Base-by-base conservation (phyloP, 2,888 invertebrate genomes). In the Lagria hirta region DNA sequence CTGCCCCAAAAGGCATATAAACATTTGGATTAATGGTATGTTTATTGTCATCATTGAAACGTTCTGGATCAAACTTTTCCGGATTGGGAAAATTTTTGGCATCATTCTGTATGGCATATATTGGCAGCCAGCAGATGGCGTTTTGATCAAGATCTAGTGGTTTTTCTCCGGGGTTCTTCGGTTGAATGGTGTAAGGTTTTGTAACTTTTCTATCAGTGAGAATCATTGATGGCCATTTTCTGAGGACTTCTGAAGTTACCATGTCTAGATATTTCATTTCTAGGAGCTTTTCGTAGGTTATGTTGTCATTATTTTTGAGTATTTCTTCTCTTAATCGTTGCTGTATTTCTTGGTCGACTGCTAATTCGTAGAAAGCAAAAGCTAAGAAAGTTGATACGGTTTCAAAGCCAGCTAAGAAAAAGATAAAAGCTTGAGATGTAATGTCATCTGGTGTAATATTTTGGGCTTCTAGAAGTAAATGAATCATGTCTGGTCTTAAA, bases 351-450 rank as follows among this genome's bases (percentile, higher is more conserved):
- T 75, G 74, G 63, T 81, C 73, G 3, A 75, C 36, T 23, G 79
- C 78, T n/a, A 82, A 55, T 57, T 81, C 81, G 24, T 79, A 72
- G 0, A 77, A 61, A 0, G 74, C 58, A 45, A 80, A 79, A 0
- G 70, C 69, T 47, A 74, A 62, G 3, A 69, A 53, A 38, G 70
- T 70, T 0, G 73, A 69, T 0, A 70, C 67, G 1, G 72, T 70
- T 18, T 75, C 75, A 46, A 71, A 75, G 1, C 75, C 76, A 13
- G 74, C 75, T 2, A 75, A 60, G 60, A 75, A 75, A 64, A 75
- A 76, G 1, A 75, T 42, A 2, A 75, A 46, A 11, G 73, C 73
- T 61, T 81, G 80, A 0, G 79, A 75, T 1, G 76, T 73, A 3
- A 81, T 69, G 28, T 80, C 79, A 1, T 74, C 71, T 38, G 78